Evolutionary conservation across 1,140 invertebrate genomes (phyloP).

Genomic region (Dermatophagoides farinae): DNA sequence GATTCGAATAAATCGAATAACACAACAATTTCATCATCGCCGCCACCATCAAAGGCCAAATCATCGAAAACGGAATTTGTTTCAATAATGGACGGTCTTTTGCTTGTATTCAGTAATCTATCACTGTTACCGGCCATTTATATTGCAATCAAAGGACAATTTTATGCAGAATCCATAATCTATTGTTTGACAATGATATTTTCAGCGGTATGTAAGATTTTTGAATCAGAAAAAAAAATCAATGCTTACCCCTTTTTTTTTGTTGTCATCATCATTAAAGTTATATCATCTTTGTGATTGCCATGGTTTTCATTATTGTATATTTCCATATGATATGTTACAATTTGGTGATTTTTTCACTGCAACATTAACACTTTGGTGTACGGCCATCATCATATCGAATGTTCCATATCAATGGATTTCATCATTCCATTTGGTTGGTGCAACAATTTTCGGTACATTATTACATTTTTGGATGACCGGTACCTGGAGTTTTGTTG

Average conservation of each 20-base stretch:
- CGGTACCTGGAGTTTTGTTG: constrained; percentile 20
- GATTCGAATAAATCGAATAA: neutral
- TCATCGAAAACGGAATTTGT: neutral
- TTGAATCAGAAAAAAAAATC: neutral
- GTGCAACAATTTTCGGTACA: constrained; percentile 22
- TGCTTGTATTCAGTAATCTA: constrained; percentile 27
- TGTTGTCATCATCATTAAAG: constrained; percentile 20
- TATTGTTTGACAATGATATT: constrained; percentile 27
- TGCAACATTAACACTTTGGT: constrained; percentile 27
- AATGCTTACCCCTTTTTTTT: neutral
- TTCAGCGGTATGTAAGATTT: constrained; percentile 24
- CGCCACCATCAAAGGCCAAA: neutral
- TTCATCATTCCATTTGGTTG: constrained; percentile 23
- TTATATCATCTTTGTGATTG: constrained; percentile 27
- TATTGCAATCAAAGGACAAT: constrained; percentile 23
- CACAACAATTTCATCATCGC: neutral
- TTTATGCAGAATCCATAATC: constrained; percentile 23
- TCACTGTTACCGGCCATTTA: constrained; percentile 25
- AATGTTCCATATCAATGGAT: constrained; percentile 19
- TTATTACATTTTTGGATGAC: constrained; percentile 21
- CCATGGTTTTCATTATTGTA: constrained; percentile 23
- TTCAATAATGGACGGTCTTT: constrained; percentile 20
- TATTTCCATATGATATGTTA: constrained; percentile 25
- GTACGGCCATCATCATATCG: constrained; percentile 26
- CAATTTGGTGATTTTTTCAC: constrained; percentile 27